Evolutionary conservation across 2,888 invertebrate species (phyloP).

Genomic region (Hyposoter dolosus): DNA sequence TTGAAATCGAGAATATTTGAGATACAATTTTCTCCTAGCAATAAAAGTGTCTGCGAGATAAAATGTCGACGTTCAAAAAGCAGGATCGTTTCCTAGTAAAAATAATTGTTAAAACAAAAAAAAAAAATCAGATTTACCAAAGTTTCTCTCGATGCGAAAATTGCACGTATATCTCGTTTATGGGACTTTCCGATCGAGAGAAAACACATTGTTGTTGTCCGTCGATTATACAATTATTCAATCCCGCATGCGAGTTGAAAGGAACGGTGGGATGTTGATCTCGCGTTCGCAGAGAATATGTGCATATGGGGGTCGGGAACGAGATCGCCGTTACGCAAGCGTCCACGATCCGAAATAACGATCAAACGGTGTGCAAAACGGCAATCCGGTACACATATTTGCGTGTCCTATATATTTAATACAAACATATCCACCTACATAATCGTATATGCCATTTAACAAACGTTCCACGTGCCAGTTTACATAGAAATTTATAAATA

Average conservation of each 20-base stretch:
- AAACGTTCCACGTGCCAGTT: background rate
- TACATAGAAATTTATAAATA: slow-evolving; percentile 13
- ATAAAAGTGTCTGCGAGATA: background rate
- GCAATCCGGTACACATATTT: slow-evolving; percentile 57
- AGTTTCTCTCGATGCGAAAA: slow-evolving; percentile 12
- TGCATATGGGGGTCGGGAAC: slow-evolving; percentile 12
- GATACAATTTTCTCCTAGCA: background rate
- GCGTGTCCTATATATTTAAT: slow-evolving; percentile 40
- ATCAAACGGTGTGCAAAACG: slow-evolving; percentile 55
- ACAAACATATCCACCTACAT: background rate
- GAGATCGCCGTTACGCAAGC: slow-evolving; percentile 52
- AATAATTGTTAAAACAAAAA: background rate
- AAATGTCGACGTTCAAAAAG: background rate
- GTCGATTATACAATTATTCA: slow-evolving; percentile 39
- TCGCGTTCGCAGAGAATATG: slow-evolving; percentile 21
- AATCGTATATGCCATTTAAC: slow-evolving; percentile 22
- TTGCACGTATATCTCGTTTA: background rate
- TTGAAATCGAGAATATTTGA: background rate
- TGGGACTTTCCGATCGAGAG: background rate
- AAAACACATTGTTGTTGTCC: slow-evolving; percentile 2
- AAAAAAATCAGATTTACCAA: background rate
- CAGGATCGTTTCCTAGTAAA: background rate
- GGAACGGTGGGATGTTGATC: slow-evolving; percentile 30
- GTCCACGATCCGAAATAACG: slow-evolving; percentile 57
- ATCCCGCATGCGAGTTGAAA: background rate